Conservation (phyloP, 2,113 vertebrate genomes). For the Geococcyx californianus region DNA sequence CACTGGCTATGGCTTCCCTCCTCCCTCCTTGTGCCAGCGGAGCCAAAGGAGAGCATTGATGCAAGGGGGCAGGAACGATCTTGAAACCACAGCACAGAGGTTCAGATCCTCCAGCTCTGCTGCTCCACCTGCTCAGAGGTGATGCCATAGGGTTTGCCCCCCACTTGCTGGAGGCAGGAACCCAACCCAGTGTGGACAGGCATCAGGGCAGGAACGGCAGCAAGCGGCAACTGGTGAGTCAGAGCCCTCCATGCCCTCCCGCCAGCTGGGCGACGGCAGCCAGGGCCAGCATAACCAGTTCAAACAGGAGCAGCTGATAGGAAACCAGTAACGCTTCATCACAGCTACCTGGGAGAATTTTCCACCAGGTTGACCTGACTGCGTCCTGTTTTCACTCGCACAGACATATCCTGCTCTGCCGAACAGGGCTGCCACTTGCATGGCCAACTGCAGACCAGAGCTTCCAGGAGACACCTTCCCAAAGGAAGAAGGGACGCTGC, state of each 20-base stretch:
- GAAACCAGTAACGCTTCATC: not conserved
- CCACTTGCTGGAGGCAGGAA: not conserved
- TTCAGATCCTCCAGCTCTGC: not conserved
- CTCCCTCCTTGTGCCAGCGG: not conserved
- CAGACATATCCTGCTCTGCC: not conserved
- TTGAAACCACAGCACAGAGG: not conserved
- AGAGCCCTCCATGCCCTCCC: not conserved
- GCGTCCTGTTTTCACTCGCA: not conserved
- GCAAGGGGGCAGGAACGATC: not conserved
- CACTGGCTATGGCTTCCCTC: not conserved
- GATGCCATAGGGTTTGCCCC: rapidly evolving
- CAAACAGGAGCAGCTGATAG: not conserved
- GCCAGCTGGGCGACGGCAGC: not conserved
- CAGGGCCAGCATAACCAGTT: slow-evolving; percentile 15
- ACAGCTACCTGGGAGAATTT: not conserved
- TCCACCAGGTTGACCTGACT: not conserved
- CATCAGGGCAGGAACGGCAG: not conserved
- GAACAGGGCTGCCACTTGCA: not conserved
- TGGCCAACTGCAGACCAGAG: rapidly evolving
- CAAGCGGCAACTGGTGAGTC: rapidly evolving
- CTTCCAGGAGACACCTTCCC: not conserved
- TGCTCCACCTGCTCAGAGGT: not conserved
- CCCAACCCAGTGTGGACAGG: not conserved
- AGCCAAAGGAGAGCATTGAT: rapidly evolving
- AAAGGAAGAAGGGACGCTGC: not conserved